Evolutionary conservation across 2,888 invertebrate species (phyloP).

Genomic region (Antitype chi): DNA sequence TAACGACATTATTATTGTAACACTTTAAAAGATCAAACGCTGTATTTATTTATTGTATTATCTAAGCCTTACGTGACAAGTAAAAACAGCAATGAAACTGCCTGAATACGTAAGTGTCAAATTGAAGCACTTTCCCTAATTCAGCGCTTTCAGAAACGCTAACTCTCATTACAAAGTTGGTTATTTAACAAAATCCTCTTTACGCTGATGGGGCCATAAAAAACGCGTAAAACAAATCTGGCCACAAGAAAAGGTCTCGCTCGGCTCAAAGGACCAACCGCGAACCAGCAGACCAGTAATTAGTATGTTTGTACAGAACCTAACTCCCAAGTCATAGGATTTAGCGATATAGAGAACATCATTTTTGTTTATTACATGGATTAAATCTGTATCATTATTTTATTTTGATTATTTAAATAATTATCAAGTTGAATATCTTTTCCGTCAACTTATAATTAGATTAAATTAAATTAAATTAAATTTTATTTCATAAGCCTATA

Average conservation of each 20-base stretch:
- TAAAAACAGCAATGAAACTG: not conserved
- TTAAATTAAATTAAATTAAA: too few relatives aligned
- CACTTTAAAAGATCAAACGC: not conserved
- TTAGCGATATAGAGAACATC: not conserved
- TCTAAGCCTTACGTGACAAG: not conserved
- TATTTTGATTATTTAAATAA: not conserved
- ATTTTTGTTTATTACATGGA: not conserved
- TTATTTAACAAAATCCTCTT: conserved; percentile 62
- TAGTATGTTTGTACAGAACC: conserved; percentile 49
- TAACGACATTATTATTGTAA: not conserved
- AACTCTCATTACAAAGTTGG: conserved; percentile 58
- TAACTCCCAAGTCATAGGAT: conserved; percentile 20
- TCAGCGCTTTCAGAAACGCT: conserved; percentile 23
- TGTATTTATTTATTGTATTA: not conserved
- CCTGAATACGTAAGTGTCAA: conserved; percentile 19
- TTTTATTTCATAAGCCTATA: too few relatives aligned
- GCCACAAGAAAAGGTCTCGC: conserved; percentile 56
- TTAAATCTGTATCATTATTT: not conserved
- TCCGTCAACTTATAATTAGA: too few relatives aligned
- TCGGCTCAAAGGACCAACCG: conserved; percentile 58
- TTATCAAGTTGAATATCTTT: not conserved
- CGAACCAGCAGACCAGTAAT: conserved; percentile 45
- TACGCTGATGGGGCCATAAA: conserved; percentile 55
- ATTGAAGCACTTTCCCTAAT: conserved; percentile 39
- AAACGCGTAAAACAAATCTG: conserved; percentile 63